phyloP scores from a whole-genome alignment of 37 sponge, comb jelly and placozoan species.

The Ephydatia muelleri region DNA sequence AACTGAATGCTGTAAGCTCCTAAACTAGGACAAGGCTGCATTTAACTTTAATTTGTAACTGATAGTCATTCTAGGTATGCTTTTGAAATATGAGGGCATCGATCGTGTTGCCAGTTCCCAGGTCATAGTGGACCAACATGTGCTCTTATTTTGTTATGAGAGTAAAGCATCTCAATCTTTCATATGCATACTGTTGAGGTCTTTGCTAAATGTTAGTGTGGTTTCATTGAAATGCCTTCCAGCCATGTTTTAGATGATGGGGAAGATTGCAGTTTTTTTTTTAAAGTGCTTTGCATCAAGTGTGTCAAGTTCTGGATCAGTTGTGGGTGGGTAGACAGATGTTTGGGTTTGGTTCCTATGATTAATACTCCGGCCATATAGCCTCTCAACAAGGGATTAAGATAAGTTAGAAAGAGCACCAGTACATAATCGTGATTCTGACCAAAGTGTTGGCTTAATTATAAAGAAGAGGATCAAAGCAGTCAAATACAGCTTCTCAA shows the following conservation, averaged over 20 bases:
- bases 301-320: background rate
- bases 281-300: background rate
- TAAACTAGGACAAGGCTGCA: too few species aligned
- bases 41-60: background rate
- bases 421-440: background rate
- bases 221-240: background rate
- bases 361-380: slow-evolving; percentile 1
- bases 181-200: slow-evolving; percentile 1
- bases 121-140: slow-evolving; percentile 1
- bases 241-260: background rate
- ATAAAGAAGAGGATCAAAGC: too few species aligned
- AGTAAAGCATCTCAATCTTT: background rate
- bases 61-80: background rate
- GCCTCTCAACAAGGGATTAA: background rate
- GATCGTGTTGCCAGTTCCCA: background rate
- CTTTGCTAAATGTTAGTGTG: background rate
- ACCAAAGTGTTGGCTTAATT: background rate
- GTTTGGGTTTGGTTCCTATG: background rate
- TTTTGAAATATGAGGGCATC: background rate
- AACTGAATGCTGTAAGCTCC: background rate
- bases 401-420: background rate
- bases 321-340: background rate
- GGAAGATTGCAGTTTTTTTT: slow-evolving; percentile 1
- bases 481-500: too few species aligned
- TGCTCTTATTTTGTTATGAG: background rate